Percentiles rank a stretch among this genome's conserved stretches.
phyloP scores from a whole-genome alignment of 2,113 vertebrate species.

The Picathartes gymnocephalus region DNA sequence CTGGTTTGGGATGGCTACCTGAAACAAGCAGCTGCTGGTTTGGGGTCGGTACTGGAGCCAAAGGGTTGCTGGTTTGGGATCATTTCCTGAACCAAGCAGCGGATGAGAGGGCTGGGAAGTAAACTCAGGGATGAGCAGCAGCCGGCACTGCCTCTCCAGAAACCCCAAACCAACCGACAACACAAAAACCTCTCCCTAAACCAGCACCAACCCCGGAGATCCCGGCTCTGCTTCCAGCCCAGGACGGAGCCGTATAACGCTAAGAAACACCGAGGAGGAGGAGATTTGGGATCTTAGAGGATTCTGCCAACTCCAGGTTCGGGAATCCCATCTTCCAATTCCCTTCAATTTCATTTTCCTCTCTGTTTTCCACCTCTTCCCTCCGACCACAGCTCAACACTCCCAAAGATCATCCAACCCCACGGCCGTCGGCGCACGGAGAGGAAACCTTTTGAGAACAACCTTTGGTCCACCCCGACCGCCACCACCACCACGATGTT shows the following conservation, averaged over 20 bases:
- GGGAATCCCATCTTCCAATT: not conserved
- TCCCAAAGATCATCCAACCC: not conserved
- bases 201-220: not conserved
- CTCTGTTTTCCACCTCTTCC: not conserved
- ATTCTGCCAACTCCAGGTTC: slow-evolving; percentile 54
- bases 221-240: not conserved
- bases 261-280: not conserved
- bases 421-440: not conserved
- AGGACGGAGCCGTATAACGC: not conserved
- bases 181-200: not conserved
- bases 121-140: not conserved
- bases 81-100: not conserved
- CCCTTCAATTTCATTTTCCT: fast-evolving
- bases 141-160: not conserved
- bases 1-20: fast-evolving
- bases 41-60: fast-evolving
- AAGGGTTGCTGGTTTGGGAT: not conserved
- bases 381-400: fast-evolving
- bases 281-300: slow-evolving; percentile 17
- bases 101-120: not conserved
- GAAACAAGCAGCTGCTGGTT: not conserved
- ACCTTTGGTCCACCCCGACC: not conserved
- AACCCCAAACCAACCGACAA: not conserved
- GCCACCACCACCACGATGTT: not conserved
- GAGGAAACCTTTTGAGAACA: not conserved